Conservation (phyloP, 2,888 invertebrate species). For the Eurytoma adleriae region DNA sequence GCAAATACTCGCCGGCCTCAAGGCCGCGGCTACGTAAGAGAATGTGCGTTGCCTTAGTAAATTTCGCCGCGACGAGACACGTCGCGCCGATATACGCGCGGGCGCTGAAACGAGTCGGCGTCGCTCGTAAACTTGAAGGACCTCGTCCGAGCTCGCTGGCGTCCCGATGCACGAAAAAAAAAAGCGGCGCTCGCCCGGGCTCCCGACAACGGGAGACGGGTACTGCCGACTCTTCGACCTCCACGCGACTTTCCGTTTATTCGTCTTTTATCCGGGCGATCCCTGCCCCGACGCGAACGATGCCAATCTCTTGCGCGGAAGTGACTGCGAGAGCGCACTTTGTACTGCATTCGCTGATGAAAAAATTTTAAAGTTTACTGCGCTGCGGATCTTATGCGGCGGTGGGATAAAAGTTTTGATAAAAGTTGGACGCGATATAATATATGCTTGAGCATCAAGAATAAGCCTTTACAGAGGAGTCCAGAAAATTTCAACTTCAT, state of each 20-base stretch:
- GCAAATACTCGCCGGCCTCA: background rate
- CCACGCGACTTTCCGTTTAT: background rate
- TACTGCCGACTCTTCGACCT: conserved; percentile 1
- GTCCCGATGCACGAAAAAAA: background rate
- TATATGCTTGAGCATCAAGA: too few relatives aligned
- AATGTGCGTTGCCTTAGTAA: background rate
- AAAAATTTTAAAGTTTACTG: too few relatives aligned
- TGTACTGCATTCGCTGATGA: too few relatives aligned
- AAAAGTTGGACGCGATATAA: too few relatives aligned
- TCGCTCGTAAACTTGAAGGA: conserved; percentile 11
- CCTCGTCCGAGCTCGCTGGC: background rate
- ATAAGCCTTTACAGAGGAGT: too few relatives aligned
- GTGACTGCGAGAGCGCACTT: too few relatives aligned
- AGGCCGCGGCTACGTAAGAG: background rate
- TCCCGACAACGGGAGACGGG: background rate
- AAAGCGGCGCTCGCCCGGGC: background rate
- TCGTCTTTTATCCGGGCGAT: background rate
- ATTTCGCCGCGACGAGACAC: background rate
- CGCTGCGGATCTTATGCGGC: too few relatives aligned
- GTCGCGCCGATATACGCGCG: background rate
- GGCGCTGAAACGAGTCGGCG: background rate
- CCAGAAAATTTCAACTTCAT: too few relatives aligned
- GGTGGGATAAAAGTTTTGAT: too few relatives aligned
- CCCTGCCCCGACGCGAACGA: too few relatives aligned
- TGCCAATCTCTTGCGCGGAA: too few relatives aligned